Conservation (phyloP, 2,797 vertebrate genomes). For the Limnodromus scolopaceus region DNA sequence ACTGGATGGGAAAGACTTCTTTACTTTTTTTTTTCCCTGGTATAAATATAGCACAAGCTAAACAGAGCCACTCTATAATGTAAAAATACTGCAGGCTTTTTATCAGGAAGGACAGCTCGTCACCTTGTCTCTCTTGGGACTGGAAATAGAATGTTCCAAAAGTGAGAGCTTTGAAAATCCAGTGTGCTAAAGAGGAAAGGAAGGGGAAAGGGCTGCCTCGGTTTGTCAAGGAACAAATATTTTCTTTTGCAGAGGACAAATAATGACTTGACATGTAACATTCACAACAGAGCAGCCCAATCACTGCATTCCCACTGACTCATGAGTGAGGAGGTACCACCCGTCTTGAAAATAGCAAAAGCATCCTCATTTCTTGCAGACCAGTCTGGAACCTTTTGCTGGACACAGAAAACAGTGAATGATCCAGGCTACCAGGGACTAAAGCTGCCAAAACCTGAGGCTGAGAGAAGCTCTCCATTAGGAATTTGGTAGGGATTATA, state of each 20-base stretch:
- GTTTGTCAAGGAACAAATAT: conserved; percentile 67
- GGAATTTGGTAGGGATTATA: background rate
- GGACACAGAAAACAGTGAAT: background rate
- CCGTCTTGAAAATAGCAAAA: conserved; percentile 45
- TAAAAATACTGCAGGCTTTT: conserved; percentile 70
- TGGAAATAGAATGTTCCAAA: conserved; percentile 68
- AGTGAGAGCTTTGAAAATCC: conserved; percentile 59
- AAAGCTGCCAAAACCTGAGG: background rate
- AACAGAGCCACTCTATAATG: conserved; percentile 73
- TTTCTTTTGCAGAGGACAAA: conserved; percentile 59
- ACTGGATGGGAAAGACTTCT: conserved; percentile 66
- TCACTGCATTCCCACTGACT: conserved; percentile 34
- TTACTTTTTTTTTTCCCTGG: background rate
- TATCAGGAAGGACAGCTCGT: conserved; percentile 64
- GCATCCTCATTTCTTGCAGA: conserved; percentile 14
- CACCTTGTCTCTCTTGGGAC: conserved; percentile 59
- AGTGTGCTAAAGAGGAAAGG: conserved; percentile 52
- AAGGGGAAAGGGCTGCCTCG: conserved; percentile 37
- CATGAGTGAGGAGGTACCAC: conserved; percentile 18
- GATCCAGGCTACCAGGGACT: background rate
- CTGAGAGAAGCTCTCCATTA: background rate
- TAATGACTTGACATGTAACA: conserved; percentile 46
- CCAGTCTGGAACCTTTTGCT: background rate
- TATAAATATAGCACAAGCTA: conserved; percentile 67
- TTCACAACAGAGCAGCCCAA: conserved; percentile 38